These are phyloP conservation scores for Colinus virginianus DNA, from an alignment of 2,113 vertebrate genomes.

Conservation along the genomic window DNA sequence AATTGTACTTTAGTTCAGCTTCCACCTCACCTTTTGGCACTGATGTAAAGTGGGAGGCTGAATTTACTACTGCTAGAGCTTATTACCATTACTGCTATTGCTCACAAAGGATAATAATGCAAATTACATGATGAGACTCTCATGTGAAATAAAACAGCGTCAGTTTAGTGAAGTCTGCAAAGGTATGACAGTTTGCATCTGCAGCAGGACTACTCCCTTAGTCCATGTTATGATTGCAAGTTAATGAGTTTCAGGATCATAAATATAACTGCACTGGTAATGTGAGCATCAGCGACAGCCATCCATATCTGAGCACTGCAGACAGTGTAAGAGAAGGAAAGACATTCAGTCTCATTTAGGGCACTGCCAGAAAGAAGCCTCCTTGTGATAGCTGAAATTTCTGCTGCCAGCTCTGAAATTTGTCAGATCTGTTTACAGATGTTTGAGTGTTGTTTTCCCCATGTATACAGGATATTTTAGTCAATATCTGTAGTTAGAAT, in stretches of 20 bases:
- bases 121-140: not conserved
- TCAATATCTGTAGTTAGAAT: not conserved
- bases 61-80: conserved; percentile 15
- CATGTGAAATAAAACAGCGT: not conserved
- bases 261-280: not conserved
- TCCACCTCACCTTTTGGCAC: conserved; percentile 13
- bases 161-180: not conserved
- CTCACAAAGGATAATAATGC: not conserved
- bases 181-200: not conserved
- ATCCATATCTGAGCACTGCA: not conserved
- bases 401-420: not conserved
- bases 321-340: accelerated
- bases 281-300: not conserved
- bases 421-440: not conserved
- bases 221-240: not conserved
- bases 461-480: accelerated
- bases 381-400: not conserved
- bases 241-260: not conserved
- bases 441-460: accelerated
- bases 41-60: conserved; percentile 5
- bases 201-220: not conserved
- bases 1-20: not conserved
- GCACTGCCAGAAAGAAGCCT: not conserved
- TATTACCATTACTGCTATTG: not conserved
- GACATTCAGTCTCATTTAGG: not conserved